A percentile compares a stretch with the other conserved stretches of the same genome.
These are phyloP conservation scores for Dermatemys mawii DNA, from an alignment of 2,113 vertebrate genomes.

Conservation along the genomic window DNA sequence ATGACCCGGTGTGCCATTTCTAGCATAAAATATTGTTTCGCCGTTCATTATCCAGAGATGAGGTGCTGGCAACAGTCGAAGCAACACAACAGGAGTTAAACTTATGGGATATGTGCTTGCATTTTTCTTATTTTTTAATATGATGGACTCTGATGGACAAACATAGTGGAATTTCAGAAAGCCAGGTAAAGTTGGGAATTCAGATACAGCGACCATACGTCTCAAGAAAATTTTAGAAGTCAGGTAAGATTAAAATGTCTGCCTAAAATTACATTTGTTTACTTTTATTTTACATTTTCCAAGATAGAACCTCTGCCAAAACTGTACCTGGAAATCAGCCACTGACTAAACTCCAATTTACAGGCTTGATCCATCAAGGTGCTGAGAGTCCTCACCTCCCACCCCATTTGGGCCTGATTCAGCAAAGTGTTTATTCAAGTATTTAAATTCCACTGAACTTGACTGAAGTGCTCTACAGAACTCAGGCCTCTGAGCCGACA, in stretches of 20 bases:
- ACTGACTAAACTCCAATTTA: slow-evolving; percentile 42
- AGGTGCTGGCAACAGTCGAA: slow-evolving; percentile 44
- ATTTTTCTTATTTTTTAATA: slow-evolving; percentile 43
- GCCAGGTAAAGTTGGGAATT: slow-evolving; percentile 23
- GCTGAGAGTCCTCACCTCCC: neutral
- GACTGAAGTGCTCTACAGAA: neutral
- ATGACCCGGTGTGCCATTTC: slow-evolving; percentile 65
- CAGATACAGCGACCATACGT: slow-evolving; percentile 10
- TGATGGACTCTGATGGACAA: slow-evolving; percentile 22
- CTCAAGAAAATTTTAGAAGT: slow-evolving; percentile 41
- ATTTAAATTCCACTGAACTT: neutral
- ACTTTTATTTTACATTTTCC: neutral
- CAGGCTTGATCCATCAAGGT: slow-evolving; percentile 29
- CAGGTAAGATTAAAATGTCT: neutral
- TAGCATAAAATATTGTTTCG: slow-evolving; percentile 61
- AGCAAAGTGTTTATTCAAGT: neutral
- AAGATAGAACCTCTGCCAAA: slow-evolving; percentile 7
- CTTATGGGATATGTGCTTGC: neutral
- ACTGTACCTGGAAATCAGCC: slow-evolving; percentile 13
- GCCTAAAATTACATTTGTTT: slow-evolving; percentile 23
- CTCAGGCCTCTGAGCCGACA: neutral
- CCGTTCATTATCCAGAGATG: slow-evolving; percentile 59
- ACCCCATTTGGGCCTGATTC: neutral
- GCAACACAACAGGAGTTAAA: slow-evolving; percentile 47
- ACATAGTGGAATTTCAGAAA: slow-evolving; percentile 16